Evolutionary conservation across 2,113 vertebrate genomes (phyloP).

Genomic region (Crotalus tigris): DNA sequence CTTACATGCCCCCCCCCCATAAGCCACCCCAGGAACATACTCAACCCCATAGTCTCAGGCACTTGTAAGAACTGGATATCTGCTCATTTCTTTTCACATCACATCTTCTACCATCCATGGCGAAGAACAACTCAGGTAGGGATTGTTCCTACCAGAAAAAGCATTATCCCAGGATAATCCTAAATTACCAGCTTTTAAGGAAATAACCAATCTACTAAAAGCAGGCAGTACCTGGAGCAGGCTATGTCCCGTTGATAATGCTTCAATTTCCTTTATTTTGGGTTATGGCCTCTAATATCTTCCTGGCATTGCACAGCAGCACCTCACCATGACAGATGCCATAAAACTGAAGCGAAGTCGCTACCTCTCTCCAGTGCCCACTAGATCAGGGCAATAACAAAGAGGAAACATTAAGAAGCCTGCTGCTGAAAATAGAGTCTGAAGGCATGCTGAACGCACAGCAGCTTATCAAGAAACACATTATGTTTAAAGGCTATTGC

Average conservation of each 20-base stretch:
- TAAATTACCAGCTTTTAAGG: conserved; percentile 69
- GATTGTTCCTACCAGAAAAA: conserved; percentile 43
- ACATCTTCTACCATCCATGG: background rate
- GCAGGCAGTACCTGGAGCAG: conserved; percentile 57
- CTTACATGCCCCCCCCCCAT: background rate
- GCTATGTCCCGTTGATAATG: conserved; percentile 54
- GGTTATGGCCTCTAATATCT: conserved; percentile 51
- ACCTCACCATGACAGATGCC: conserved; percentile 48
- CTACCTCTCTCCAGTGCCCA: conserved; percentile 39
- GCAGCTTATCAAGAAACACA: background rate
- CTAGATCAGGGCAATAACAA: conserved; percentile 42
- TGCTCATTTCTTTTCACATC: background rate
- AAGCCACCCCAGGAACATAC: background rate
- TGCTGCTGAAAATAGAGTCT: conserved; percentile 38
- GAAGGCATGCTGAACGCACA: conserved; percentile 43
- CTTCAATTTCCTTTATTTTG: conserved; percentile 45
- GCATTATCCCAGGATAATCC: conserved; percentile 63
- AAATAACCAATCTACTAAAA: conserved; percentile 65
- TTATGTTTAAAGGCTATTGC: background rate
- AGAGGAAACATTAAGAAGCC: conserved; percentile 43
- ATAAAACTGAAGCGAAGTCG: conserved; percentile 55
- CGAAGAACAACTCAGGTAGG: background rate
- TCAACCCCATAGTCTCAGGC: background rate
- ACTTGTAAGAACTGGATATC: background rate
- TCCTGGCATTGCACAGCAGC: conserved; percentile 23